Conservation (phyloP, 2,797 vertebrate species). For the Spea hammondii region DNA sequence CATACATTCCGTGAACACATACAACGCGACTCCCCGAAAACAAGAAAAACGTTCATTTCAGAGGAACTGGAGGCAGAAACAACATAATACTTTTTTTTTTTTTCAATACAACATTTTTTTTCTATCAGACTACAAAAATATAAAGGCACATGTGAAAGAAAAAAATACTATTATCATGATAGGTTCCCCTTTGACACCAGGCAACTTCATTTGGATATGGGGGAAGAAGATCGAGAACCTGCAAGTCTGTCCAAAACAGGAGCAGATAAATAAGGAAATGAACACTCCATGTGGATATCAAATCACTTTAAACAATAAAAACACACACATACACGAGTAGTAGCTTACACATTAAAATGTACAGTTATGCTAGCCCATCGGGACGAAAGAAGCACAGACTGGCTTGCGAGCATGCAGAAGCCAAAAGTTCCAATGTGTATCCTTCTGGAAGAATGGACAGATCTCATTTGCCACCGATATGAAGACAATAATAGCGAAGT, state of each 20-base stretch:
- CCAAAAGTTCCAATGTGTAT: conserved; percentile 37
- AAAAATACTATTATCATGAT: not conserved
- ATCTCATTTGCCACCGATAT: conserved; percentile 26
- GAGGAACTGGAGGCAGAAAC: not conserved
- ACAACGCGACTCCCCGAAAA: not conserved
- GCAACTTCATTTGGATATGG: not conserved
- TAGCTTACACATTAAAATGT: conserved; percentile 49
- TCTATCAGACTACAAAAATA: conserved; percentile 13
- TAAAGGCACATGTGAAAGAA: conserved; percentile 11
- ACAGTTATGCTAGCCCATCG: conserved; percentile 36
- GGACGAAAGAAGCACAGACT: conserved; percentile 24
- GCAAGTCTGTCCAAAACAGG: not conserved
- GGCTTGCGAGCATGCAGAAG: conserved; percentile 33
- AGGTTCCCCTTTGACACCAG: conserved; percentile 3
- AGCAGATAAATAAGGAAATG: conserved; percentile 11
- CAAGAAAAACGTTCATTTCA: not conserved
- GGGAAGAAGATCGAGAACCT: not conserved
- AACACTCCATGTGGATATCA: conserved; percentile 41
- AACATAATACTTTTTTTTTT: not conserved
- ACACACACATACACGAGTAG: conserved; percentile 46
- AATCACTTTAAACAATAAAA: conserved; percentile 50
- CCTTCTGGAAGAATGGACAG: conserved; percentile 30
- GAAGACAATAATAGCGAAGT: conserved; percentile 31
- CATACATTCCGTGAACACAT: not conserved
- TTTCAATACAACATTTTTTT: conserved; percentile 1